Evolutionary conservation across 2,113 vertebrate species (phyloP).

Genomic region (Spea multiplicata): DNA sequence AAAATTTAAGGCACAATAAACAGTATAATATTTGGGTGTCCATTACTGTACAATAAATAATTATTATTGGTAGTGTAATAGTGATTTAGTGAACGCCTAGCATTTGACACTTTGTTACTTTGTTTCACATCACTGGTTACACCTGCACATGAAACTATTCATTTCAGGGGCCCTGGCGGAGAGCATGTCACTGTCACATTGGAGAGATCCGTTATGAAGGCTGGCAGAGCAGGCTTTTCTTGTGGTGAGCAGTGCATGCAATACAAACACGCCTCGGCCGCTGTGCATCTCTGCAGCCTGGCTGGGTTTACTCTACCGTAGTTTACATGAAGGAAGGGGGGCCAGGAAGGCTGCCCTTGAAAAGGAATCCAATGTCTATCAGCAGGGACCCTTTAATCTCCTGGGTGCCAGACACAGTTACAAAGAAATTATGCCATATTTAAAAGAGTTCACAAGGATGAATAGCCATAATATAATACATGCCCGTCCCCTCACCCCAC

Average conservation of each 20-base stretch:
- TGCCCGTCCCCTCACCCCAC: neutral
- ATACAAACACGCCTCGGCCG: conserved; percentile 3
- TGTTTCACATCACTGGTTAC: no score
- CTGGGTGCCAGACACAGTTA: neutral
- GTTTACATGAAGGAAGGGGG: conserved; percentile 41
- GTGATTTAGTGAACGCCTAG: no score
- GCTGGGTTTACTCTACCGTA: conserved; percentile 39
- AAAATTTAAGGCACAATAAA: no score
- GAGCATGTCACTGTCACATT: no score
- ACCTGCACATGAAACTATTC: no score
- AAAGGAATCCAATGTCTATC: neutral
- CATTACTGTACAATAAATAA: no score
- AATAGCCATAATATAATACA: neutral
- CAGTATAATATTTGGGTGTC: no score
- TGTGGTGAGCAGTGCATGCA: neutral
- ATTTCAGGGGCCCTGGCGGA: no score
- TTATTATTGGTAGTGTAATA: no score
- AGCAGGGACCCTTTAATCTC: conserved; percentile 5
- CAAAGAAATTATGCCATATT: neutral
- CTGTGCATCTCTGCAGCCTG: conserved; percentile 29
- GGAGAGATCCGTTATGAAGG: neutral
- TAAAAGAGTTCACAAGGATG: neutral
- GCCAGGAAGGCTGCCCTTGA: conserved; percentile 27
- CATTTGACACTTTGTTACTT: no score
- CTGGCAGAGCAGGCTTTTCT: neutral